phyloP scores from a whole-genome alignment of 2,113 vertebrate genomes.

The Zapus hudsonius region DNA sequence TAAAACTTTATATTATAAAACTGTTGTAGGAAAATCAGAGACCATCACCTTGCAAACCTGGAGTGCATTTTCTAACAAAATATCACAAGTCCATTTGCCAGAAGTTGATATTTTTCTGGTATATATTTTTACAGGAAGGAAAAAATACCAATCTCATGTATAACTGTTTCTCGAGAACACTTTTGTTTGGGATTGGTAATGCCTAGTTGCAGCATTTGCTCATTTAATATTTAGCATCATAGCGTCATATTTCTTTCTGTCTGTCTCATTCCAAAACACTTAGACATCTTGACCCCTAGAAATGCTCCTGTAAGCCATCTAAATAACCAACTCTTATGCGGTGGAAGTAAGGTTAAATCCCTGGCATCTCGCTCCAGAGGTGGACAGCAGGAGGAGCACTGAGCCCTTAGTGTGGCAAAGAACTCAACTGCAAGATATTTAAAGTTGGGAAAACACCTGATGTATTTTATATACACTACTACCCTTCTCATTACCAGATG shows the following conservation, averaged over 20 bases:
- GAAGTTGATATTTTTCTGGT: not conserved
- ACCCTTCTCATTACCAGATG: not conserved
- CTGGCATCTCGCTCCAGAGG: not conserved
- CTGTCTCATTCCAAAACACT: not conserved
- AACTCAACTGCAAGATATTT: not conserved
- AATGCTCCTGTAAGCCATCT: not conserved
- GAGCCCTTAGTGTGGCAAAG: not conserved
- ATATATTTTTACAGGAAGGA: not conserved
- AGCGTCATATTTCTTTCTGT: not conserved
- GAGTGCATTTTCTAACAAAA: not conserved
- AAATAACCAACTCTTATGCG: not conserved
- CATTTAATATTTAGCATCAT: not conserved
- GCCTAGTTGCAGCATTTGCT: not conserved
- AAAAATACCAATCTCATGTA: not conserved
- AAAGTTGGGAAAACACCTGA: not conserved
- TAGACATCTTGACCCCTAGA: not conserved
- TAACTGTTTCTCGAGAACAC: not conserved
- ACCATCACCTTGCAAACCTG: not conserved
- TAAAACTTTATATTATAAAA: not conserved
- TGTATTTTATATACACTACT: not conserved
- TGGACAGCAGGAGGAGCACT: not conserved
- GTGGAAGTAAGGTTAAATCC: not conserved
- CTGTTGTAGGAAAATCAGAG: not conserved
- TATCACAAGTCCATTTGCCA: not conserved
- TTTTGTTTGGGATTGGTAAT: not conserved